Base-by-base conservation (phyloP, 1,140 invertebrate genomes). In the Drosophila santomea region DNA sequence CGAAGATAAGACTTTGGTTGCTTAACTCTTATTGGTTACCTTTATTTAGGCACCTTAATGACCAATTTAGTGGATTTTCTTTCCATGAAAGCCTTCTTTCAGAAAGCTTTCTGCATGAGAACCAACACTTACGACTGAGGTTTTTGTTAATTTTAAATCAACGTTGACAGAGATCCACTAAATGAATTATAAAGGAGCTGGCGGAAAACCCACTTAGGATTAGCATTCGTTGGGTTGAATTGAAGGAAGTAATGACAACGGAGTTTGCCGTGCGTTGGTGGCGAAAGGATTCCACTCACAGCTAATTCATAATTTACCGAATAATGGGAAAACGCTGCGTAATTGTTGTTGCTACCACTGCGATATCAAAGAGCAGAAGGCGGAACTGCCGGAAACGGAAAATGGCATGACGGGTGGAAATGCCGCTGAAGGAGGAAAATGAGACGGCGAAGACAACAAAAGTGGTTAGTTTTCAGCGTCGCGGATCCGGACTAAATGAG, bases 401-500 rank as follows among this genome's bases (percentile, higher is more conserved):
- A 81, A 76, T 76, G 67, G 72, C 61, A 47, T 75, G 54, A 51
- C 52, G 51, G 28, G 4, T 28, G 45, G 20, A 20, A 20, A 20
- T 15, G 17, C 23, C 35, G 23, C 23, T 35, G 41, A 39, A 44
- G 43, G 38, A 36, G 50, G 58, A 72, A 41, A 73, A 38, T 43
- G 59, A 48, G 39, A 15, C 59, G 61, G 25, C 45, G 67, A 58
- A 47, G 60, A 62, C 62, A 69, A 59, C 69, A 41, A 68, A 71
- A 83, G 77, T 64, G 69, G 83, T 86, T 81, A 86, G 81, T 75
- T 82, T 74, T 61, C 77, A 81, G 66, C 66, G 75, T 56, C 68
- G 55, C 44, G 36, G 20, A 41, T 48, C 44, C 48, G 41, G 38
- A 48, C 48, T 44, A 80, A 84, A 86, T 78, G 78, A 74, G 63